phyloP scores from a whole-genome alignment of 1,140 invertebrate genomes.

The Teleogryllus occipitalis region DNA sequence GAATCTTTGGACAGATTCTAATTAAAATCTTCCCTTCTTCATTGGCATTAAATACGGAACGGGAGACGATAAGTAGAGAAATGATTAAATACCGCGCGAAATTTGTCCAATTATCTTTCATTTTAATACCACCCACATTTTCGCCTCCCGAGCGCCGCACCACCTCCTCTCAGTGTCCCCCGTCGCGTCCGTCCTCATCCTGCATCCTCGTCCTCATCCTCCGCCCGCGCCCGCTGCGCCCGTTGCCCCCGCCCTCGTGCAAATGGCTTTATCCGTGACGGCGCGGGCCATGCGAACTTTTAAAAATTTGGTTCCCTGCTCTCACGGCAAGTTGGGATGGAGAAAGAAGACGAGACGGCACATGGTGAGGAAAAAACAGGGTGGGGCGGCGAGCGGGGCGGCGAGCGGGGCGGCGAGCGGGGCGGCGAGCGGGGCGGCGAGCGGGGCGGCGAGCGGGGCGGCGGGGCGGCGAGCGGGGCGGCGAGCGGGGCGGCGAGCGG shows the following conservation, averaged over 20 bases:
- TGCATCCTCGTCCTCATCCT: too few relatives aligned
- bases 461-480: too few relatives aligned
- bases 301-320: background rate
- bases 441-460: too few relatives aligned
- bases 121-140: background rate
- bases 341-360: too few relatives aligned
- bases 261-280: background rate
- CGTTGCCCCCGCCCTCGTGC: too few relatives aligned
- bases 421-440: too few relatives aligned
- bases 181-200: background rate
- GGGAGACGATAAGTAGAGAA: conserved; percentile 3
- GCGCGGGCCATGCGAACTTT: background rate
- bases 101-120: conserved; percentile 5
- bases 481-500: too few relatives aligned
- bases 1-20: background rate
- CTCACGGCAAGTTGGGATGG: background rate
- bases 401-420: too few relatives aligned
- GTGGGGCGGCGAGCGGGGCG: too few relatives aligned
- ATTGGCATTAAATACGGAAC: background rate
- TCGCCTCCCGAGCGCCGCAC: background rate
- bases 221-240: too few relatives aligned
- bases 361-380: too few relatives aligned
- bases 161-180: background rate
- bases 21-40: background rate
- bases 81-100: background rate